These are phyloP conservation scores for Bibio marci DNA, from an alignment of 2,888 invertebrate genomes.

Conservation along the genomic window DNA sequence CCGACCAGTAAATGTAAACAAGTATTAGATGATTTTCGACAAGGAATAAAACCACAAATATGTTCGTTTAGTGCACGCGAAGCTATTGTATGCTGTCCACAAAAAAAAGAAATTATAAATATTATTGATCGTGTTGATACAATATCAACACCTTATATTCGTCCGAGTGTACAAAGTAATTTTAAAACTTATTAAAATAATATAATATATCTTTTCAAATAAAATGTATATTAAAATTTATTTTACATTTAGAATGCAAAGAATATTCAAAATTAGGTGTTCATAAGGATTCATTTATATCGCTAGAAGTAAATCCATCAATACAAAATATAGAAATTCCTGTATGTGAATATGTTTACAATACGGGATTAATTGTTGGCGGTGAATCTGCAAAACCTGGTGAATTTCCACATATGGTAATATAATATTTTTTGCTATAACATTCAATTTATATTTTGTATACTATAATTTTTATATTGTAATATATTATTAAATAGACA, in stretches of 20 bases:
- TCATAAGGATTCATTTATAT: not conserved
- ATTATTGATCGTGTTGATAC: not conserved
- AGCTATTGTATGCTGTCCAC: conserved; percentile 7
- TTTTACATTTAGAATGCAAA: conserved; percentile 3
- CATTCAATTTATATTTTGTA: not conserved
- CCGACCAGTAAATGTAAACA: too few relatives aligned
- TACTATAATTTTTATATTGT: not conserved
- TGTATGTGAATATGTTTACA: conserved; percentile 15
- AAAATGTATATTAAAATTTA: not conserved
- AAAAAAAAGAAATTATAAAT: too few relatives aligned
- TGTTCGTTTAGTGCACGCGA: conserved; percentile 1
- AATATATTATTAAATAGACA: not conserved
- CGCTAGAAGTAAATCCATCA: not conserved
- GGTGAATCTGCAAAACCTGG: conserved; percentile 21
- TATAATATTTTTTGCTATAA: too few relatives aligned
- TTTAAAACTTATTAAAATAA: not conserved
- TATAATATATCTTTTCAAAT: not conserved
- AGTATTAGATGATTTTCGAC: not conserved
- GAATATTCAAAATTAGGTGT: conserved; percentile 5
- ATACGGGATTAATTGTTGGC: conserved; percentile 17
- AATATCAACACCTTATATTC: not conserved
- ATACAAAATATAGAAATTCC: conserved; percentile 8
- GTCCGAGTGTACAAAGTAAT: not conserved
- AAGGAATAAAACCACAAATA: conserved; percentile 4
- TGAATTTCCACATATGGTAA: conserved; percentile 26